phyloP scores from a whole-genome alignment of 2,797 vertebrate species.

The Pangasius larnaudii region DNA sequence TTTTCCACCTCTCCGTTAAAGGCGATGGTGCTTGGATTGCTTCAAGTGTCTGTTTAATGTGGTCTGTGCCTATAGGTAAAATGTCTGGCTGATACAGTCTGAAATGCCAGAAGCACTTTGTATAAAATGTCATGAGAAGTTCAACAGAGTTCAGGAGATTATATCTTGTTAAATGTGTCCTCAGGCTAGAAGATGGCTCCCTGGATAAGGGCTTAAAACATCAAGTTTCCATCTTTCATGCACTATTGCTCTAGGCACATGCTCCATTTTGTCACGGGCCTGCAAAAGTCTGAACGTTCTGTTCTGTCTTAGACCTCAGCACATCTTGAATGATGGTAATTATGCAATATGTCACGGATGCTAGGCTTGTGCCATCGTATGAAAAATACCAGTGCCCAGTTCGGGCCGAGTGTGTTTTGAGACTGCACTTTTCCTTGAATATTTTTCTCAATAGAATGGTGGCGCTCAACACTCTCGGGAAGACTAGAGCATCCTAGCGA shows the following conservation, averaged over 20 bases:
- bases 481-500: not conserved
- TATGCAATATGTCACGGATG: not conserved
- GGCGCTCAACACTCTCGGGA: not conserved
- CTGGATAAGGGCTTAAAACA: slow-evolving; percentile 5
- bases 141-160: slow-evolving; percentile 34
- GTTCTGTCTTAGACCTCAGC: not conserved
- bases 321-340: not conserved
- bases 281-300: not conserved
- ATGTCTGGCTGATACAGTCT: slow-evolving; percentile 22
- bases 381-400: not conserved
- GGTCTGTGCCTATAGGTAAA: slow-evolving; percentile 4
- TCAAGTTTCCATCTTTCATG: not conserved
- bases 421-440: not conserved
- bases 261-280: not conserved
- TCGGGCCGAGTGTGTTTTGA: not conserved
- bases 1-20: not conserved
- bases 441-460: not conserved
- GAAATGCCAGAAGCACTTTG: slow-evolving; percentile 32
- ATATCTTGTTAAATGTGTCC: slow-evolving; percentile 26
- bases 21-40: not conserved
- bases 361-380: not conserved
- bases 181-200: slow-evolving; percentile 10
- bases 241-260: not conserved
- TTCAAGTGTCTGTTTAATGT: slow-evolving; percentile 21
- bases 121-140: slow-evolving; percentile 44